Base-by-base conservation (phyloP, 2,888 invertebrate species). In the Scaptomyza flava region DNA sequence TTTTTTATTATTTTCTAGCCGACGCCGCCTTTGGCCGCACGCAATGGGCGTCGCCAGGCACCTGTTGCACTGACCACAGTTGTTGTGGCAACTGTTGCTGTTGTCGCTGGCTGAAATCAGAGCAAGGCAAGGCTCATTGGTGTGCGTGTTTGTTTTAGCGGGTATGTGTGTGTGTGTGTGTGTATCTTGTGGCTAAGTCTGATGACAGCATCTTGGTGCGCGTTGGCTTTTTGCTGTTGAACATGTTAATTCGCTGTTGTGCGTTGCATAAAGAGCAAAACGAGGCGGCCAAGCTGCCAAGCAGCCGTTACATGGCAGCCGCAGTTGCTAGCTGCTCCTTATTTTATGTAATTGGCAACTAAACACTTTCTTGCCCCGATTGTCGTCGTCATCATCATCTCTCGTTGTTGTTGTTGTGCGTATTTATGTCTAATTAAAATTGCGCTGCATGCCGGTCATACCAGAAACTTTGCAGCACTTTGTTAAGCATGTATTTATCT, bases 361-460 rank as follows among this genome's bases (percentile, higher is more conserved):
- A 88, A 85, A 85, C 84, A 85, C 84, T 85, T 85, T 89, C 84
- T 41, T 60, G 84, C 53, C 68, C 52, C 69, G 68, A 81, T 72
- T 68, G 50, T 45, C 60, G 59, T 56, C 59, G 23, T 33, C 66
- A 36, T 50, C 63, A 27, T 27, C 27, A 27, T 54, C 23, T 42
- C 51, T 50, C 68, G 57, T 41, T 58, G 72, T 54, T 58, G 72
- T 54, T 66, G 80, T 45, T 70, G 75, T 70, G 69, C 83, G 86
- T 81, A 81, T 87, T 84, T 89, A 89, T 89, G 84, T 88, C 87
- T 89, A 89, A 85, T 85, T 85, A 86, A 85, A 85, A 86, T 87
- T 68, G 72, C 69, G 54, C 70, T 74, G 74, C 74, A 81, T 82
- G 67, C 80, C 76, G 48, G 42, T 54, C 77, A 67, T 85, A 67